Percentiles rank a stretch among this genome's conserved stretches.
Evolutionary conservation across 2,888 invertebrate genomes (phyloP).

Genomic region (Meghimatium bilineatum): DNA sequence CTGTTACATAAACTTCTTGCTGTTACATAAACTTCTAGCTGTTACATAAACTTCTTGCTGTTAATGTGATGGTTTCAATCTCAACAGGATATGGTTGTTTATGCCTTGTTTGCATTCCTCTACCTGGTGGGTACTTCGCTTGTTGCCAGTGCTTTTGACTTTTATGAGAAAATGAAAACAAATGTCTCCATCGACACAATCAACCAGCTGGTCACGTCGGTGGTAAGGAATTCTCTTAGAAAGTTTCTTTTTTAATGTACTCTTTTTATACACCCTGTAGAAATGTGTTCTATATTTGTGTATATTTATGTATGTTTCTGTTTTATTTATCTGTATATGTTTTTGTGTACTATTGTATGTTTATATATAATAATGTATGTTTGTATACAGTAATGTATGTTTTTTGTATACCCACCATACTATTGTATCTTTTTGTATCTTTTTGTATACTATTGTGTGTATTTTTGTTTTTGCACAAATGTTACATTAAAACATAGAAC

Average conservation of each 20-base stretch:
- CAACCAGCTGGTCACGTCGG: conserved; percentile 61
- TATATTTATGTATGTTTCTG: no score
- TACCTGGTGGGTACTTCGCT: conserved; percentile 67
- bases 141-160: conserved; percentile 69
- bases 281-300: not conserved
- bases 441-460: no score
- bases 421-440: no score
- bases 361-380: no score
- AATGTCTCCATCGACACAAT: conserved; percentile 60
- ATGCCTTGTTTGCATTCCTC: conserved; percentile 65
- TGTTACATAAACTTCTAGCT: no score
- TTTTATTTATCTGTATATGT: no score
- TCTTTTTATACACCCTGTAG: no score
- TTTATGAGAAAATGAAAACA: conserved; percentile 62
- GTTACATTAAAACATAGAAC: no score
- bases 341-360: not conserved
- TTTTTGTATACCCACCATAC: no score
- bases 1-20: no score
- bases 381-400: no score
- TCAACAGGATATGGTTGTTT: conserved; percentile 63
- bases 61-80: not conserved
- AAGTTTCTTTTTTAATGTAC: not conserved
- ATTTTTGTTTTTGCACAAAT: no score
- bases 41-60: not conserved
- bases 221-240: conserved; percentile 55